Evolutionary conservation across 2,797 vertebrate species (phyloP).

Genomic region (Zenarchopterus dispar): DNA sequence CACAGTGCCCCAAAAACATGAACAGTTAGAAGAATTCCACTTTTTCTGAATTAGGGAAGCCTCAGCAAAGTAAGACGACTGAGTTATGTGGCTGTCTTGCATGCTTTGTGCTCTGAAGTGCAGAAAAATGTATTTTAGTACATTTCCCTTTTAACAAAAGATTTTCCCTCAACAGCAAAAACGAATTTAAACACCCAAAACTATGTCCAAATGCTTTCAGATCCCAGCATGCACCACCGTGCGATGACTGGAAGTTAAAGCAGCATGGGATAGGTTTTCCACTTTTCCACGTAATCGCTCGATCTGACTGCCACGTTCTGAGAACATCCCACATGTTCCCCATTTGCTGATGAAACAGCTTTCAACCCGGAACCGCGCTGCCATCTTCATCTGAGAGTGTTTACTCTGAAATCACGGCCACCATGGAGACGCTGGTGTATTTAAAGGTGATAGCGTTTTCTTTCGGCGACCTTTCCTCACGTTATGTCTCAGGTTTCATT

Average conservation of each 20-base stretch:
- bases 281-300: constrained; percentile 37
- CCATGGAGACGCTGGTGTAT: constrained; percentile 12
- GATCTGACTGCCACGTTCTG: constrained; percentile 53
- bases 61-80: too few species aligned
- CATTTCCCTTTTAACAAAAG: too few species aligned
- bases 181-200: not conserved
- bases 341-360: constrained; percentile 62
- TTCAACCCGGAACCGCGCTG: constrained; percentile 40
- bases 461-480: constrained; percentile 53
- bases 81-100: too few species aligned
- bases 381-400: constrained; percentile 61
- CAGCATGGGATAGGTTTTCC: constrained; percentile 13
- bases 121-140: too few species aligned
- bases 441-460: not conserved
- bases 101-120: too few species aligned
- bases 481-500: constrained; percentile 37
- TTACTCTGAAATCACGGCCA: constrained; percentile 54
- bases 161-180: too few species aligned
- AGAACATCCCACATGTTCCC: constrained; percentile 66
- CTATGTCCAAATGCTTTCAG: constrained; percentile 15
- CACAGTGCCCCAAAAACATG: too few species aligned
- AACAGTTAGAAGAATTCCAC: too few species aligned
- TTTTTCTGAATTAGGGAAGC: too few species aligned
- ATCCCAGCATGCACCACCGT: constrained; percentile 21
- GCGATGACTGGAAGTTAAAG: constrained; percentile 38